Evolutionary conservation across 2,113 vertebrate genomes (phyloP).

Genomic region (Polypterus bichir): DNA sequence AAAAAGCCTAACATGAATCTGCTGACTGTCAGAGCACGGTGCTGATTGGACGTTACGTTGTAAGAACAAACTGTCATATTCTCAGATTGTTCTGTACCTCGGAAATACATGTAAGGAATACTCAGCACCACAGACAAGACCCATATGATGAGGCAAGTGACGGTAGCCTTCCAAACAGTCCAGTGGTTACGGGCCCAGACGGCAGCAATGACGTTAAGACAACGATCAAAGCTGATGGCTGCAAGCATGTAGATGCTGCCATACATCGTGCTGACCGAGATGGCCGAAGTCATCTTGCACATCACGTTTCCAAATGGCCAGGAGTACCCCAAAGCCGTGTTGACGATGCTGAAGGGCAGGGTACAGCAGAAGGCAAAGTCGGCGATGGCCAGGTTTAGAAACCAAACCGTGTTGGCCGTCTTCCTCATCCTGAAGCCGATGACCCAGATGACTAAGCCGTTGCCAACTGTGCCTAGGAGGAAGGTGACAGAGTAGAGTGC

Average conservation of each 20-base stretch:
- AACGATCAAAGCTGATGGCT: slow-evolving; percentile 51
- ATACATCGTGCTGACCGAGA: slow-evolving; percentile 31
- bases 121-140: slow-evolving; percentile 23
- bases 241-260: slow-evolving; percentile 42
- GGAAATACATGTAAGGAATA: slow-evolving; percentile 18
- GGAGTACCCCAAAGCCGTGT: too few species aligned
- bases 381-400: too few species aligned
- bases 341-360: too few species aligned
- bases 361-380: too few species aligned
- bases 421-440: too few species aligned
- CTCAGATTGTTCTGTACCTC: accelerated
- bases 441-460: too few species aligned
- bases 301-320: slow-evolving; percentile 38
- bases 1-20: slow-evolving; percentile 31
- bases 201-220: slow-evolving; percentile 29
- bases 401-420: too few species aligned
- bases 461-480: too few species aligned
- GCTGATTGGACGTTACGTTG: accelerated
- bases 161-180: slow-evolving; percentile 23
- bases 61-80: neutral
- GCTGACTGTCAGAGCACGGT: neutral
- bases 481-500: too few species aligned
- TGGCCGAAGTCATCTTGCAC: slow-evolving; percentile 36
- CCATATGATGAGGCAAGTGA: slow-evolving; percentile 29
- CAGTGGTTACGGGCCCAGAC: slow-evolving; percentile 48